Evolutionary conservation across 2,797 vertebrate genomes (phyloP), one percentile per base, ranked within the genome.

Genomic region (Cuculus canorus): DNA sequence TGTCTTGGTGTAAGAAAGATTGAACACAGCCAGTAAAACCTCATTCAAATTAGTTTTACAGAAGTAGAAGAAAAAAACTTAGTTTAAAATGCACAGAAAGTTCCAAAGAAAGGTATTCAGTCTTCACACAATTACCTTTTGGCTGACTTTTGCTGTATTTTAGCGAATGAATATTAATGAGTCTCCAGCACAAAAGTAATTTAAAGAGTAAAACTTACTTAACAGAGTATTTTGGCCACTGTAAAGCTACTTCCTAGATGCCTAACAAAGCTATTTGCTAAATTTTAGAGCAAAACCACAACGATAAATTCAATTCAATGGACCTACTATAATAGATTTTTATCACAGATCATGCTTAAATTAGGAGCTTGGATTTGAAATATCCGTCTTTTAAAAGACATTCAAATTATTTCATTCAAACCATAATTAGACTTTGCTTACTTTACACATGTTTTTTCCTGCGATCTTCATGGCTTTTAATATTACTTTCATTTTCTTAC

Each of bases 161-260:
- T 77, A 56, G 59, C 41, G 47, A 85, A 93, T 60, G 4, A 94
- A 84, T 94, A 84, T 90, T 88, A 86, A 96, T 80, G 63, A 82
- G 48, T 41, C 43, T 77, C 23, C 28, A 68, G n/a, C 25, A 70
- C 35, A 79, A 60, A 95, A 88, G 33, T 43, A 83, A 92, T 76
- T 71, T 81, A 83, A 90, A 57, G 52, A 76, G n/a, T 56, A 86
- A 86, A 79, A 41, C 11, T 59, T 80, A 37, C 21, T 63, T 81
- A 79, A 57, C n/a, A 39, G 23, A 41, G 41, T 53, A 61, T 77
- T 94, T 93, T 59, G 61, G 32, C 33, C 56, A 41, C 21, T n/a
- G 33, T 35, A 75, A 94, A 59, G 28, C 48, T 77, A 30, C 17
- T 73, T 71, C 45, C 9, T 56, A 27, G 21, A 64, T 80, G 13